Evolutionary conservation across 1,140 invertebrate genomes (phyloP).

Genomic region (Drosophila mauritiana): DNA sequence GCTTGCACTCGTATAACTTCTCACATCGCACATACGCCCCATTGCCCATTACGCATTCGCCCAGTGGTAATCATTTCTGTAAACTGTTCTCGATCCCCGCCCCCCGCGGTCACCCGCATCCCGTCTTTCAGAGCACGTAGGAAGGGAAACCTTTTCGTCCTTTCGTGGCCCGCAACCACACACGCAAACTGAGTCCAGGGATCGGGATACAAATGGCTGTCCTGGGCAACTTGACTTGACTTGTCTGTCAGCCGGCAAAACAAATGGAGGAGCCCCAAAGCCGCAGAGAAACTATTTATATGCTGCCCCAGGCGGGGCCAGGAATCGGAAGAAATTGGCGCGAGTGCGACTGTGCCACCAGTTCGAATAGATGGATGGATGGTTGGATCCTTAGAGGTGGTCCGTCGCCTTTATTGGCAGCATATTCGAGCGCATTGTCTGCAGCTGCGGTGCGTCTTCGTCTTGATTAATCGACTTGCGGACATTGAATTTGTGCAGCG

Average conservation of each 20-base stretch:
- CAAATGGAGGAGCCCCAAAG: constrained; percentile 58
- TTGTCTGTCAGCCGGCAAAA: constrained; percentile 63
- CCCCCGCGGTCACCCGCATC: constrained; percentile 26
- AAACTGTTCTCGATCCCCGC: constrained; percentile 75
- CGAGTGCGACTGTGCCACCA: background rate
- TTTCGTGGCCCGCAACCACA: constrained; percentile 17
- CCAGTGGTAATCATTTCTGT: constrained; percentile 75
- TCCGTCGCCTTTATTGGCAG: constrained; percentile 41
- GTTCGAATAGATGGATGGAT: constrained; percentile 5
- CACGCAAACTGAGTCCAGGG: constrained; percentile 2
- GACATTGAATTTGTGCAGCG: constrained; percentile 57
- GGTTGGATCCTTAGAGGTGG: background rate
- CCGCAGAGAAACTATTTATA: constrained; percentile 69
- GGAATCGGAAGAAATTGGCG: constrained; percentile 5
- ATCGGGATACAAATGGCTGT: constrained; percentile 38
- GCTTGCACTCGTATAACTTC: constrained; percentile 33
- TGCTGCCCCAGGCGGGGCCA: constrained; percentile 30
- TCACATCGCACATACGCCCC: constrained; percentile 68
- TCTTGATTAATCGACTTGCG: constrained; percentile 62
- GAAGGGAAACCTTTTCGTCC: constrained; percentile 41
- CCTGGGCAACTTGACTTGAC: constrained; percentile 58
- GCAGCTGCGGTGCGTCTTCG: constrained; percentile 44
- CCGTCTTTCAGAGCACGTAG: constrained; percentile 48
- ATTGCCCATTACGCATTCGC: constrained; percentile 74
- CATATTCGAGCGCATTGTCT: constrained; percentile 61